Conservation (phyloP, 2,888 invertebrate species). For the Azorinus chamasolen region DNA sequence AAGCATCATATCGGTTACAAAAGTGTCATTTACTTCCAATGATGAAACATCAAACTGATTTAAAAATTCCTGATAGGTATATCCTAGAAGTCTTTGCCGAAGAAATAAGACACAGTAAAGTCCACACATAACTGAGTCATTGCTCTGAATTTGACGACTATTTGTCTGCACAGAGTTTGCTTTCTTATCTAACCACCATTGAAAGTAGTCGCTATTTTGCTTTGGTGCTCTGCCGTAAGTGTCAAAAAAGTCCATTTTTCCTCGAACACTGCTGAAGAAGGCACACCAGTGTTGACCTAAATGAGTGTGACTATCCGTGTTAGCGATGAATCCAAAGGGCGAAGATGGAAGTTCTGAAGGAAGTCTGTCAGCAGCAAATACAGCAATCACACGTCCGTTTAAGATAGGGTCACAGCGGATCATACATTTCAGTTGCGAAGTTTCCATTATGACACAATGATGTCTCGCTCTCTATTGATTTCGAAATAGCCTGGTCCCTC, state of each 20-base stretch:
- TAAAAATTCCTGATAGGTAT: constrained; percentile 17
- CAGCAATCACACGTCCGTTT: constrained; percentile 2
- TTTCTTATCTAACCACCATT: constrained; percentile 4
- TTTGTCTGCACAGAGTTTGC: neutral
- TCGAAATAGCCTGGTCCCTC: constrained; percentile 24
- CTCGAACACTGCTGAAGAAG: constrained; percentile 3
- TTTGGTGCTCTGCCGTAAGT: constrained; percentile 14
- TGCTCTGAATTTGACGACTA: constrained; percentile 21
- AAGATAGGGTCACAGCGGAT: constrained; percentile 23
- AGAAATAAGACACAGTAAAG: constrained; percentile 38
- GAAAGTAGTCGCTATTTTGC: constrained; percentile 17
- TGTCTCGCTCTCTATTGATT: constrained; percentile 15
- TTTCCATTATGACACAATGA: constrained; percentile 21
- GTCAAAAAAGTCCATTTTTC: constrained; percentile 28
- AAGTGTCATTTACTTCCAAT: constrained; percentile 21
- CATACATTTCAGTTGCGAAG: constrained; percentile 21
- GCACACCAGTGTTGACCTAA: constrained; percentile 28
- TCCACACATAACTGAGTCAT: constrained; percentile 26
- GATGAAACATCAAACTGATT: constrained; percentile 7
- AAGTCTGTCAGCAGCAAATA: constrained; percentile 26
- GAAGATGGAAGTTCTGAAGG: neutral
- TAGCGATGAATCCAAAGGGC: constrained; percentile 34
- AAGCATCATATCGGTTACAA: constrained; percentile 13
- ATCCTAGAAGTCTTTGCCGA: constrained; percentile 19
- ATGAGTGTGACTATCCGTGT: constrained; percentile 16